Evolutionary conservation across 2,888 invertebrate species (phyloP).

Genomic region (Fabriciana adippe): DNA sequence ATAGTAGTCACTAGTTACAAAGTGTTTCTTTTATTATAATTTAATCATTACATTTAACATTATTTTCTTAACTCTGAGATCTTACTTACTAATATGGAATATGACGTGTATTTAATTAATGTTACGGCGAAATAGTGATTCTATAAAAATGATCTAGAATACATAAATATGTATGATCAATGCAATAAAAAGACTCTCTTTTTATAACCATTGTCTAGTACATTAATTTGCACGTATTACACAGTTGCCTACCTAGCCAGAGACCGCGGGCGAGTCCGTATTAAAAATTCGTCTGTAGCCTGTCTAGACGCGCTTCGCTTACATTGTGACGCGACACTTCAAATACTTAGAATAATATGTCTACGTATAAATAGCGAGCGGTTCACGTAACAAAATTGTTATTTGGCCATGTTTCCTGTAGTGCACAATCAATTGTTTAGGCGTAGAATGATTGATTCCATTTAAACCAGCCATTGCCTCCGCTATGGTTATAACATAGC

Average conservation of each 20-base stretch:
- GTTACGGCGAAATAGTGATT: too few relatives aligned
- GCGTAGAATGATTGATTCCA: background rate
- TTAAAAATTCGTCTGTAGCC: slow-evolving; percentile 75
- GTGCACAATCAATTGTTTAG: background rate
- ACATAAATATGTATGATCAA: background rate
- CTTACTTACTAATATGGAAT: too few relatives aligned
- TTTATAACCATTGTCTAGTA: slow-evolving; percentile 14
- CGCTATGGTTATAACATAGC: background rate
- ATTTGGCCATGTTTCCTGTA: slow-evolving; percentile 35
- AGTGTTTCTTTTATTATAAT: too few relatives aligned
- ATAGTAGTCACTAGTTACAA: too few relatives aligned
- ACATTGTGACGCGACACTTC: slow-evolving; percentile 60
- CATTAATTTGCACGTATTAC: slow-evolving; percentile 29
- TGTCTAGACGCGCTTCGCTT: slow-evolving; percentile 71
- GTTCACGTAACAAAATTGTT: slow-evolving; percentile 15
- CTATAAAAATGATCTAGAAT: too few relatives aligned
- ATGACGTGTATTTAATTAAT: too few relatives aligned
- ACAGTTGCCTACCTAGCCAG: slow-evolving; percentile 38
- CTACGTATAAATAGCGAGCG: slow-evolving; percentile 21
- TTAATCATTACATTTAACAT: too few relatives aligned
- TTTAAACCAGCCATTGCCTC: background rate
- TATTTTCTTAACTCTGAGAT: too few relatives aligned
- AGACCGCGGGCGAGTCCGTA: slow-evolving; percentile 45
- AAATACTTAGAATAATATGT: slow-evolving; percentile 49
- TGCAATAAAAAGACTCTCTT: background rate